phyloP scores from a whole-genome alignment of 2,888 invertebrate genomes.

The Silvanus unidentatus region DNA sequence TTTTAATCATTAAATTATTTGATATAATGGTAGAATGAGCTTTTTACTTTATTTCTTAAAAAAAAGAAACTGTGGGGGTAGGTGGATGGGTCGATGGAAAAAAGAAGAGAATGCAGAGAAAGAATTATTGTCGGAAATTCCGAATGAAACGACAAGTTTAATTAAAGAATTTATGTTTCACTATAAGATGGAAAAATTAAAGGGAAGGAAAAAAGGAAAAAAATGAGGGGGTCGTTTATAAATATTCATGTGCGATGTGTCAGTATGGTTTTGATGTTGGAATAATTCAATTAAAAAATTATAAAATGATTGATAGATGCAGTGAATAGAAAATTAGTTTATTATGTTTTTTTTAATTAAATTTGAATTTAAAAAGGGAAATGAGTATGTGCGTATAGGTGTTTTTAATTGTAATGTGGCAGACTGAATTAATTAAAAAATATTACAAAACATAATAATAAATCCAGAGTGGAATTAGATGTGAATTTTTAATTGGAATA shows the following conservation, averaged over 20 bases:
- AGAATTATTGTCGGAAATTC: too few species aligned
- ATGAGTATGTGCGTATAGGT: constrained; percentile 8
- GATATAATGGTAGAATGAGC: too few species aligned
- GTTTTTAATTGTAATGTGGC: constrained; percentile 17
- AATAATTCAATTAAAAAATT: constrained; percentile 25
- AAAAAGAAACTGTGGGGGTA: too few species aligned
- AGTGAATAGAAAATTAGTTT: constrained; percentile 6
- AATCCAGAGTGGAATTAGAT: constrained; percentile 8
- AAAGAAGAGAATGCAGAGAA: constrained; percentile 9
- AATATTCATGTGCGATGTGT: constrained; percentile 29
- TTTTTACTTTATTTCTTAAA: too few species aligned
- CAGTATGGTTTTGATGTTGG: constrained; percentile 27
- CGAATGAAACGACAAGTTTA: too few species aligned
- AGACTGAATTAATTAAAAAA: constrained; percentile 19
- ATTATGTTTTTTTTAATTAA: constrained; percentile 1
- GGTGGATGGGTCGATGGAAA: too few species aligned
- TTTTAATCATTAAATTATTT: too few species aligned
- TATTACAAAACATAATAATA: too few species aligned
- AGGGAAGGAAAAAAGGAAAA: too few species aligned
- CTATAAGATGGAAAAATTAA: too few species aligned
- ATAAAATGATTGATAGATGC: constrained; percentile 27
- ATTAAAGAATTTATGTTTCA: too few species aligned
- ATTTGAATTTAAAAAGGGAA: constrained; percentile 14
- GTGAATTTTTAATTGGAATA: constrained; percentile 20
- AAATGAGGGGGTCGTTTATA: constrained; percentile 20